Evolutionary conservation across 2,888 invertebrate species (phyloP).

Genomic region (Atethmia centrago): DNA sequence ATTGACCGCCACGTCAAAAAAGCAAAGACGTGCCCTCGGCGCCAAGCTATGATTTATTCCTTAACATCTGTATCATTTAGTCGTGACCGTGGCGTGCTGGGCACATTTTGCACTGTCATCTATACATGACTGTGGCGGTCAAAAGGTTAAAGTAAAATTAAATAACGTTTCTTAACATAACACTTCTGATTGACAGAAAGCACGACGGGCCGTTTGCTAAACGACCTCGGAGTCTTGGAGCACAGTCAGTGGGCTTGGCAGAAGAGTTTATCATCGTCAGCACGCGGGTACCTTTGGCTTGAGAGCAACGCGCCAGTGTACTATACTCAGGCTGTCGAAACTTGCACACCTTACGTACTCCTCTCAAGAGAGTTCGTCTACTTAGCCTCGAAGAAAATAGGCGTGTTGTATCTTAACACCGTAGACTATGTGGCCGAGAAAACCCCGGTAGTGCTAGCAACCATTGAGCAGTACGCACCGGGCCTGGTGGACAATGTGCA

Average conservation of each 20-base stretch:
- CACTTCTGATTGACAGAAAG: conserved; percentile 88
- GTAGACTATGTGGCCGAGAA: conserved; percentile 89
- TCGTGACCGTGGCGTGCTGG: too few relatives aligned
- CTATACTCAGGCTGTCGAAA: conserved; percentile 89
- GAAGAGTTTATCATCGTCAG: conserved; percentile 90
- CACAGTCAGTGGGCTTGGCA: conserved; percentile 92
- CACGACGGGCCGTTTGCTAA: conserved; percentile 91
- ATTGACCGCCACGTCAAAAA: too few relatives aligned
- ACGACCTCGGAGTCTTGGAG: conserved; percentile 92
- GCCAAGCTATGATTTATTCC: too few relatives aligned
- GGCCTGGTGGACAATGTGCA: conserved; percentile 92
- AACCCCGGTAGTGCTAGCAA: conserved; percentile 82
- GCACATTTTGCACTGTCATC: too few relatives aligned
- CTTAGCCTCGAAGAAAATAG: conserved; percentile 88
- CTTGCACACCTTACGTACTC: conserved; percentile 91
- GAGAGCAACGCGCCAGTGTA: conserved; percentile 93
- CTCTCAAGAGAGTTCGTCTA: conserved; percentile 91
- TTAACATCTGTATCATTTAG: too few relatives aligned
- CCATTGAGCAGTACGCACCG: conserved; percentile 93
- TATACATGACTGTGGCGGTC: too few relatives aligned
- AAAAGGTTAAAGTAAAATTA: conserved; percentile 12
- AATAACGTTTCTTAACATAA: background rate
- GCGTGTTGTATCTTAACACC: conserved; percentile 86
- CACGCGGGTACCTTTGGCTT: conserved; percentile 92
- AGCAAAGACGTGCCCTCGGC: too few relatives aligned